Base-by-base conservation (phyloP, 1,140 invertebrate species). In the Phthorimaea operculella region DNA sequence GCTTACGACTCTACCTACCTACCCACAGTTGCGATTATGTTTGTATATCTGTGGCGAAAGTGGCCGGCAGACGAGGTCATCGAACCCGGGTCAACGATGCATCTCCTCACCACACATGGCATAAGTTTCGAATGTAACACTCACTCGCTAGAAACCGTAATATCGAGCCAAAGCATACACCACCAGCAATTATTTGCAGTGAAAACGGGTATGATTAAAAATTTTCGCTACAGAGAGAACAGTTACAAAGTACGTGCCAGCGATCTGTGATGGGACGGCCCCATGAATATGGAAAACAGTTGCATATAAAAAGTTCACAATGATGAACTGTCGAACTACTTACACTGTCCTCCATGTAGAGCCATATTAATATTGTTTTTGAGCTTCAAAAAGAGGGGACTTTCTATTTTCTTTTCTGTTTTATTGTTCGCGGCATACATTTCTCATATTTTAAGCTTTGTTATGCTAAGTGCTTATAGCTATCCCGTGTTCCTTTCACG, bases 41-140 rank as follows among this genome's bases (percentile, higher is more conserved):
- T 28, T 28, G 21, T 28, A 15, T 70, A 66, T 63, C 49, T 72
- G 62, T 62, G 73, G 77, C 66, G 77, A 79, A 79, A 79, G 77
- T 72, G 60, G 60, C 48, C 55, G 58, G 11, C 55, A 17, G 50
- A 36, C 52, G 61, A 61, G 72, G 68, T 70, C 68, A 55, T 45
- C 70, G 72, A 73, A 63, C 68, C 54, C 59, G 53, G 62, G 59
- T 69, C 60, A 61, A 53, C 57, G 65, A 62, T 72, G 70, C 73
- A 71, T 72, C 66, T 66, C 50, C 52, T 55, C 58, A 59, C 52
- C 51, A 70, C 60, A 74, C 56, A 62, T 51, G 51, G 58, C 57
- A 64, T 54, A 55, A 60, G 54, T 76, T 76, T 73, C 70, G 58
- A 73, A 74, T 74, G 51, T 68, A 59, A 61, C 68, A 71, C 57